Base-by-base conservation (phyloP, 2,797 vertebrate species). In the Enteromius paludinosus region DNA sequence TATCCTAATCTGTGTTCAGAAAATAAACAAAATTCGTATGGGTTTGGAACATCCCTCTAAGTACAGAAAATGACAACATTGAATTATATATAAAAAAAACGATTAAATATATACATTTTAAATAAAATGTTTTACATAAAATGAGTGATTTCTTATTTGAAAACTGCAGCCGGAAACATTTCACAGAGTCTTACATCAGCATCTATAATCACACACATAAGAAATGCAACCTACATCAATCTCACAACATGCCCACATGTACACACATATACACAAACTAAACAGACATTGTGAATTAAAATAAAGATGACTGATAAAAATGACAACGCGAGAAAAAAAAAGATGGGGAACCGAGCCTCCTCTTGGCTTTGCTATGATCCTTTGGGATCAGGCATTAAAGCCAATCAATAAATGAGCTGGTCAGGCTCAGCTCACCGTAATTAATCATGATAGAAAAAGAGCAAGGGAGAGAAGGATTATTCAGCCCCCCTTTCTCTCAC, bases 331-430 rank as follows among this genome's bases (percentile, higher is more conserved):
- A 38, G 72, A 86, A 56, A 81, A 81, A 87, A 43, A 12, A 69
- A 45, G 76, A 86, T 10, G 84, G 2, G 79, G 62, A 64, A 75
- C 70, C 33, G 33, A 80, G 64, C 69, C 41, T n/a, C 45, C 38
- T 77, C 62, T 25, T 6, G 64, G 47, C 68, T 79, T 65, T 71
- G 62, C 69, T 45, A 30, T 25, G 15, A 56, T 85, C 72, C 75
- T 43, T 17, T 71, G 54, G 72, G 86, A 86, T 88, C 68, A 75
- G 85, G 87, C 87, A 91, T 90, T 92, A 89, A 82, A 83, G 88
- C 64, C 84, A 90, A 94, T 93, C 90, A 85, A 93, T 93, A 93
- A 92, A 93, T 92, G 92, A 93, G 85, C 88, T 86, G 88, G 89
- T 91, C 91, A 87, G 86, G 85, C 84, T 86, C 84, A 83, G 86